Evolutionary conservation across 2,797 vertebrate genomes (phyloP).

Genomic region (Vespertilio murinus): DNA sequence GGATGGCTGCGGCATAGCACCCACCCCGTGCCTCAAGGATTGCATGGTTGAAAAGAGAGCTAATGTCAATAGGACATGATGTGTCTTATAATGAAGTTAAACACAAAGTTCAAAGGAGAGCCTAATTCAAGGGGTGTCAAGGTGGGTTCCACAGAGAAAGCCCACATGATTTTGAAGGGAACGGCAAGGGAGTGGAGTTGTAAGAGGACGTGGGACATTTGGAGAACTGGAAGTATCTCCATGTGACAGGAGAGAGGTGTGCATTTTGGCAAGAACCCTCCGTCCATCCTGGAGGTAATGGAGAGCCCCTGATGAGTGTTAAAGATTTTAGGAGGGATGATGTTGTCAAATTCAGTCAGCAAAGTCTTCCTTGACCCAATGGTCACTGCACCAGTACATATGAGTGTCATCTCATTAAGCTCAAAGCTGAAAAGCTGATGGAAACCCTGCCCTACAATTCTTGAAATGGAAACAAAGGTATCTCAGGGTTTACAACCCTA

Average conservation of each 20-base stretch:
- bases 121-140: neutral
- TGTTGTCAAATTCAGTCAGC: neutral
- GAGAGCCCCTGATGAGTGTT: neutral
- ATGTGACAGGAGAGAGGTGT: accelerated
- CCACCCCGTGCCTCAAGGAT: neutral
- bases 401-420: neutral
- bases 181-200: neutral
- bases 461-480: neutral
- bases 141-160: neutral
- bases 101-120: neutral
- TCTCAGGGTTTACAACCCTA: neutral
- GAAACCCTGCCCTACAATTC: neutral
- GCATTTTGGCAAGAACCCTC: neutral
- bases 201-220: neutral
- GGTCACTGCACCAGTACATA: neutral
- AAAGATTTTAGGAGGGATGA: neutral
- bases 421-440: neutral
- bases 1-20: neutral
- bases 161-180: neutral
- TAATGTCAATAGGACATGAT: neutral
- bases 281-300: neutral
- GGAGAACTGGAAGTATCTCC: neutral
- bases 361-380: neutral
- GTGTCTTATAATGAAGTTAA: neutral
- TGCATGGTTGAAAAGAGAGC: neutral